These are phyloP conservation scores for Megaceryle alcyon DNA, from an alignment of 2,797 vertebrate genomes.

Conservation along the genomic window DNA sequence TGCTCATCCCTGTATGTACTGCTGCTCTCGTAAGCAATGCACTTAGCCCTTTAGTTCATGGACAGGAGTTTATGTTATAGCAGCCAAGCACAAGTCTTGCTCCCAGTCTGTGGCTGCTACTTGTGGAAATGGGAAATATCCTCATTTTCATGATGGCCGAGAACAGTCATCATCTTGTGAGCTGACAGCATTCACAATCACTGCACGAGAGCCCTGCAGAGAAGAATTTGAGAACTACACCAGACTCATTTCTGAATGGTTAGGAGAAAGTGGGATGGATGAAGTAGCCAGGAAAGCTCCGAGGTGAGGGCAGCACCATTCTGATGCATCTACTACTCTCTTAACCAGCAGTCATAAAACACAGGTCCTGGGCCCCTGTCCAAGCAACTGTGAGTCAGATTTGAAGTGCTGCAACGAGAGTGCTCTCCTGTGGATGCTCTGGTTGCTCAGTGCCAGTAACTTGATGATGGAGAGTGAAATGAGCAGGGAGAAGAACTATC, in stretches of 20 bases:
- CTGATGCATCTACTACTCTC: not conserved
- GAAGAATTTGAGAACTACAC: not conserved
- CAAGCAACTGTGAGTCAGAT: constrained; percentile 32
- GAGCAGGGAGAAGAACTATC: not conserved
- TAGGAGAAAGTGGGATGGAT: not conserved
- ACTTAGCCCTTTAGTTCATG: not conserved
- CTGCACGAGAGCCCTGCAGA: rapidly evolving
- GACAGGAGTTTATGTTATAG: not conserved
- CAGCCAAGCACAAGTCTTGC: not conserved
- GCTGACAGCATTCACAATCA: not conserved
- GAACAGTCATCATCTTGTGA: not conserved
- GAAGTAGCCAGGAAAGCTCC: not conserved
- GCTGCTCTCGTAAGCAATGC: not conserved
- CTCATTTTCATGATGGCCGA: not conserved
- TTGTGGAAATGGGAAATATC: not conserved
- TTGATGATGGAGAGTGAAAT: not conserved
- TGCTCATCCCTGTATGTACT: rapidly evolving
- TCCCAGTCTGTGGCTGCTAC: not conserved
- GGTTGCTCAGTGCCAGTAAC: not conserved
- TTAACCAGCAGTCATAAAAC: not conserved
- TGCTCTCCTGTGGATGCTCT: constrained; percentile 49
- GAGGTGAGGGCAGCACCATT: not conserved
- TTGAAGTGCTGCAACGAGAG: not conserved
- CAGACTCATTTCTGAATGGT: not conserved
- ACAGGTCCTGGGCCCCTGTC: not conserved